Conservation (phyloP, 1,140 invertebrate species). For the Ladona fulva region DNA sequence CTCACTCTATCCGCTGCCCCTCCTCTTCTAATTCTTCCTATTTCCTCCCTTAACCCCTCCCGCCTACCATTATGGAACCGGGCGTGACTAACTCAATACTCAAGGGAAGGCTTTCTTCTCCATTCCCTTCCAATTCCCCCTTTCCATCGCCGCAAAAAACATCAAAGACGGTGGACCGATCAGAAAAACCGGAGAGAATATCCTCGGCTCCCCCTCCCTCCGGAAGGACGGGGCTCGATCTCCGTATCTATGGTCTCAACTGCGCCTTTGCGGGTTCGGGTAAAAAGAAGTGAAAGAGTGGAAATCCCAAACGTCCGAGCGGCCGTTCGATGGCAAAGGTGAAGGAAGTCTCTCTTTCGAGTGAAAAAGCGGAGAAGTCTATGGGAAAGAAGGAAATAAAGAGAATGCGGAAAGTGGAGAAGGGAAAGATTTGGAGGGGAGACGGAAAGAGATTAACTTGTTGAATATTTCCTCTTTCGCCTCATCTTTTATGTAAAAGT, state of each 20-base stretch:
- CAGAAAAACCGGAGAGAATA: too few species aligned
- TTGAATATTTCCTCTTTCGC: too few species aligned
- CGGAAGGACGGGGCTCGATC: not conserved
- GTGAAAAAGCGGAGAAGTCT: not conserved
- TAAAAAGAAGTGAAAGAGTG: not conserved
- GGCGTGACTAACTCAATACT: conserved; percentile 4
- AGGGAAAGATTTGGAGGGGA: not conserved
- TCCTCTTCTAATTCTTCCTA: not conserved
- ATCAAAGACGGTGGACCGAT: too few species aligned
- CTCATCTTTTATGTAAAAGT: too few species aligned
- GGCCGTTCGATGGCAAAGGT: not conserved
- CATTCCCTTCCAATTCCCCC: too few species aligned
- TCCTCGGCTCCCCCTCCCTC: not conserved
- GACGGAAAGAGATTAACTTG: not conserved
- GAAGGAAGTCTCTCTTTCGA: not conserved
- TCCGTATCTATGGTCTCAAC: not conserved
- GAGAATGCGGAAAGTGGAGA: not conserved
- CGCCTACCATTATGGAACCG: not conserved
- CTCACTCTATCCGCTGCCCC: not conserved
- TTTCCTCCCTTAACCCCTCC: not conserved
- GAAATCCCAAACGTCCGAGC: not conserved
- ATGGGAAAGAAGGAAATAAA: not conserved
- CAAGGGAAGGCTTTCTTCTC: not conserved
- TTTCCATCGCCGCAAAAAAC: too few species aligned
- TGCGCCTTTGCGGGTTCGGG: not conserved